A percentile compares a stretch with the other conserved stretches of the same genome.
Conservation (phyloP, 2,888 invertebrate genomes). For the Caenorhabditis angaria region DNA sequence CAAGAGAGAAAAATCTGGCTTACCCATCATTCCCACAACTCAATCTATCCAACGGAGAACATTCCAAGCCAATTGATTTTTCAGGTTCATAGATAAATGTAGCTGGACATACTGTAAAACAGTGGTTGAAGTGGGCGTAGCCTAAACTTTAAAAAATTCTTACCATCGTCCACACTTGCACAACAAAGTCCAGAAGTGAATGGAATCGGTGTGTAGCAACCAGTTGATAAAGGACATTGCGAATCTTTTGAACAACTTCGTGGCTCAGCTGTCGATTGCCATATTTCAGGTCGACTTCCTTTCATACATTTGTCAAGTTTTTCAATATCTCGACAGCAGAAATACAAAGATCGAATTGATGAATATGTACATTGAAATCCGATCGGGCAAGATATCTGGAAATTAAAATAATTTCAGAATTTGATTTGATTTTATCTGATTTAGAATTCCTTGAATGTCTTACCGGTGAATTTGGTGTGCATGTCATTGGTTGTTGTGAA, state of each 20-base stretch:
- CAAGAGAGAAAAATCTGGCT: too few species aligned
- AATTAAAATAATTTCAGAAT: not conserved
- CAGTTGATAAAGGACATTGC: constrained; percentile 51
- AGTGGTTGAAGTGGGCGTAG: not conserved
- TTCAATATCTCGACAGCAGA: constrained; percentile 57
- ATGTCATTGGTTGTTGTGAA: constrained; percentile 59
- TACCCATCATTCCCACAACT: constrained; percentile 42
- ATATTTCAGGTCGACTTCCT: constrained; percentile 37
- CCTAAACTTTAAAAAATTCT: not conserved
- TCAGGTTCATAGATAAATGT: constrained; percentile 58
- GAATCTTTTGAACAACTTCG: constrained; percentile 46
- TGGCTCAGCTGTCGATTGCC: constrained; percentile 45
- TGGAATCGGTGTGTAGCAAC: constrained; percentile 41
- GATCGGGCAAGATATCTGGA: constrained; percentile 51
- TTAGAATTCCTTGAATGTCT: not conserved
- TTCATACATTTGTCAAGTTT: constrained; percentile 40
- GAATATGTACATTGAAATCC: constrained; percentile 61
- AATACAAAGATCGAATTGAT: constrained; percentile 54
- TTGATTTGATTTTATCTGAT: not conserved
- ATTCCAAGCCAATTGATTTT: constrained; percentile 47
- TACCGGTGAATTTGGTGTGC: constrained; percentile 43
- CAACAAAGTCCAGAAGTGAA: constrained; percentile 57
- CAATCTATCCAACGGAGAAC: constrained; percentile 57
- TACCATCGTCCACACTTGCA: constrained; percentile 40
- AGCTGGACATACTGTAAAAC: constrained; percentile 60